Percentiles rank a stretch among this genome's conserved stretches.
phyloP scores from a whole-genome alignment of 1,140 invertebrate genomes.

The Sinella curviseta region DNA sequence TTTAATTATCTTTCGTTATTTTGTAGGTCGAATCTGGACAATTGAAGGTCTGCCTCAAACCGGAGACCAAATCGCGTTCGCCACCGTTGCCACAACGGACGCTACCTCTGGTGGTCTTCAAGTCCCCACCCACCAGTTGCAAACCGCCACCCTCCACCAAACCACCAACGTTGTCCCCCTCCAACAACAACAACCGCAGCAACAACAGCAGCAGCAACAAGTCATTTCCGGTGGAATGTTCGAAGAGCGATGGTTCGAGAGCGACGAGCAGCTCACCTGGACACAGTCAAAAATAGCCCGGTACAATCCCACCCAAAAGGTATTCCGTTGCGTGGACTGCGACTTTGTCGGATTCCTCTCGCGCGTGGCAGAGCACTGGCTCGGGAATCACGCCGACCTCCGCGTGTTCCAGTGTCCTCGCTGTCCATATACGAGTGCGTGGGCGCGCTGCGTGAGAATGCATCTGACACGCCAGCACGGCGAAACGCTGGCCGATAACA shows the following conservation, averaged over 20 bases:
- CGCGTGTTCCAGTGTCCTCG: slow-evolving; percentile 71
- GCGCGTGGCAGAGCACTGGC: slow-evolving; percentile 78
- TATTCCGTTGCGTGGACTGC: slow-evolving; percentile 74
- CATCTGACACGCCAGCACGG: slow-evolving; percentile 69
- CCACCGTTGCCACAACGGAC: slow-evolving; percentile 63
- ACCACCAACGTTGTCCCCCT: not conserved
- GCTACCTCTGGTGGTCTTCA: too few relatives aligned
- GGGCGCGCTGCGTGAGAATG: slow-evolving; percentile 72
- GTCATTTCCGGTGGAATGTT: too few relatives aligned
- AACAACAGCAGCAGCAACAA: too few relatives aligned
- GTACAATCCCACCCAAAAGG: slow-evolving; percentile 70
- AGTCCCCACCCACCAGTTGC: slow-evolving; percentile 18
- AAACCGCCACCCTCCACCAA: not conserved
- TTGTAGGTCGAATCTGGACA: slow-evolving; percentile 30
- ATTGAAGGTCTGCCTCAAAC: slow-evolving; percentile 54
- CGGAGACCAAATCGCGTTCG: slow-evolving; percentile 51
- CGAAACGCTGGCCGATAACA: slow-evolving; percentile 56
- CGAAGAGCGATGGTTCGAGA: slow-evolving; percentile 69
- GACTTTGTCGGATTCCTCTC: slow-evolving; percentile 76
- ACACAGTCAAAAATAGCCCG: slow-evolving; percentile 70
- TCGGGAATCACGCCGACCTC: slow-evolving; percentile 75
- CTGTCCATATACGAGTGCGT: slow-evolving; percentile 72
- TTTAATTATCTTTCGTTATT: not conserved
- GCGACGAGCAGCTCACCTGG: slow-evolving; percentile 68
- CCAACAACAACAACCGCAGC: slow-evolving; percentile 36